Percentiles rank a stretch among this genome's conserved stretches.
Conservation (phyloP, 2,113 vertebrate genomes). For the Albula glossodonta region DNA sequence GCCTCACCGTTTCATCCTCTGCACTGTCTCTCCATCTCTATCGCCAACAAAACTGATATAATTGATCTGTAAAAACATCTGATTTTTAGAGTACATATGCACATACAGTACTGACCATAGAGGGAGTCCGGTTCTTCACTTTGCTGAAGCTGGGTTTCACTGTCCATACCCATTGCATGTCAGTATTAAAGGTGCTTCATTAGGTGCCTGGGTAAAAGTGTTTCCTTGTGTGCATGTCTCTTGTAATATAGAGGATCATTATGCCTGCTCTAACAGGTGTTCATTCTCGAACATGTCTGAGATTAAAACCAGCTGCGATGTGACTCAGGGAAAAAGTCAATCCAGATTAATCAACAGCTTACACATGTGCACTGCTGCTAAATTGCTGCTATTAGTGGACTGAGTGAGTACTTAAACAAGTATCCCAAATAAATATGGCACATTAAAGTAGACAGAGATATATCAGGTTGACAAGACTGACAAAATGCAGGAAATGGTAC, state of each 20-base stretch:
- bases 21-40: too few species aligned
- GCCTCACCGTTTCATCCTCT: too few species aligned
- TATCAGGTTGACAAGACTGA: background rate
- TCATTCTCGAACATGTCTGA: background rate
- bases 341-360: background rate
- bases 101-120: background rate
- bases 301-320: background rate
- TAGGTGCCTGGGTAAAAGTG: background rate
- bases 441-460: background rate
- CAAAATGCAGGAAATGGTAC: too few species aligned
- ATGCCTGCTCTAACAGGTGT: background rate
- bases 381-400: background rate
- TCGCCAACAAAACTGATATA: too few species aligned
- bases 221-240: background rate
- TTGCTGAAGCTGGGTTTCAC: background rate
- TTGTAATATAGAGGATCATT: background rate
- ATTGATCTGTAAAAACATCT: too few species aligned
- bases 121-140: background rate
- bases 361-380: background rate
- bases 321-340: background rate
- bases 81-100: too few species aligned
- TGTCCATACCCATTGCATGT: background rate
- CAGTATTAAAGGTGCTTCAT: background rate
- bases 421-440: background rate
- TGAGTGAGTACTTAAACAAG: background rate